A percentile compares a stretch with the other conserved stretches of the same genome.
Evolutionary conservation across 2,113 vertebrate species (phyloP).

Genomic region (Sakesphorus luctuosus): DNA sequence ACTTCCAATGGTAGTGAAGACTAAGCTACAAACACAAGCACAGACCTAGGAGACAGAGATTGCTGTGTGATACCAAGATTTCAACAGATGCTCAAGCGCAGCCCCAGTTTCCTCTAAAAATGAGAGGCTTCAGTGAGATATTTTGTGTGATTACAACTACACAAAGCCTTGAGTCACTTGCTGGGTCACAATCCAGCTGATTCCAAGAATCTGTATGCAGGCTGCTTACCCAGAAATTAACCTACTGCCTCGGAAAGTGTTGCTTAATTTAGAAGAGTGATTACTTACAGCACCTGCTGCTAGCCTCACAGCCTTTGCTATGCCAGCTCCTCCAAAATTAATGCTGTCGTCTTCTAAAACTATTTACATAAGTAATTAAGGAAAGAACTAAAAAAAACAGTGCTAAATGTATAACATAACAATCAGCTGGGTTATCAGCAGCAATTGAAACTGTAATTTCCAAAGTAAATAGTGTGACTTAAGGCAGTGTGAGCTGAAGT

Average conservation of each 20-base stretch:
- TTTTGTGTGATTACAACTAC: background rate
- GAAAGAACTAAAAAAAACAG: constrained; percentile 12
- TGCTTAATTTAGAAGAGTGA: constrained; percentile 56
- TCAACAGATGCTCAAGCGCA: background rate
- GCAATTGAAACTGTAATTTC: constrained; percentile 7
- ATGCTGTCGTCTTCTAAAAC: background rate
- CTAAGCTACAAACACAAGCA: background rate
- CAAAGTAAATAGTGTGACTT: constrained; percentile 26
- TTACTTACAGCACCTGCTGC: constrained; percentile 64
- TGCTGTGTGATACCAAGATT: fast-evolving
- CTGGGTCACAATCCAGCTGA: background rate
- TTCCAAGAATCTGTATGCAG: background rate
- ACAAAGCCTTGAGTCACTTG: background rate
- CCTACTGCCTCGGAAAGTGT: constrained; percentile 37
- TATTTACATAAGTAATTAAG: constrained; percentile 54
- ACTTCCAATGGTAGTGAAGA: background rate
- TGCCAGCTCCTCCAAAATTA: background rate
- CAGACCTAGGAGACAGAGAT: background rate
- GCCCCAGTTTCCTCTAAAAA: background rate
- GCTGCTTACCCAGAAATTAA: constrained; percentile 46
- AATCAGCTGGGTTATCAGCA: constrained; percentile 23
- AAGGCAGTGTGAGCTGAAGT: background rate
- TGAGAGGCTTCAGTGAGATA: background rate
- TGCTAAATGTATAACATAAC: background rate
- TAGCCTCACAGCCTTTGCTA: background rate